Evolutionary conservation across 1,140 invertebrate species (phyloP).

Genomic region (Megalopta genalis): DNA sequence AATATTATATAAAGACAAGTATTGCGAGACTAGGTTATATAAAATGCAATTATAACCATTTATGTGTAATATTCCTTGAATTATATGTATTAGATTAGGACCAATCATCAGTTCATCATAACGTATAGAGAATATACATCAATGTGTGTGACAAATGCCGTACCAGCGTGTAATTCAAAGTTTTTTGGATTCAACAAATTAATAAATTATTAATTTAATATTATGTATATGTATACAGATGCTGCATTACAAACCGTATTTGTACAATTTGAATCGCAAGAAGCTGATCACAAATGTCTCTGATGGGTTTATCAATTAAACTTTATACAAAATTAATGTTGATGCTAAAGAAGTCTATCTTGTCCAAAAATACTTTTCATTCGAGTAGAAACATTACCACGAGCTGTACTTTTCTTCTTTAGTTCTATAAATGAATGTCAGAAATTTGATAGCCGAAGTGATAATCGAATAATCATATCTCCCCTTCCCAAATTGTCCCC

Average conservation of each 20-base stretch:
- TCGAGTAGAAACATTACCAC: no score
- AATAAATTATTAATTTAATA: slow-evolving; percentile 13
- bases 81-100: slow-evolving; percentile 48
- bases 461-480: no score
- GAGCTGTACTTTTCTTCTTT: no score
- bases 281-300: not conserved
- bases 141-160: slow-evolving; percentile 23
- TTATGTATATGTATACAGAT: not conserved
- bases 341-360: no score
- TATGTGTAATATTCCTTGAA: slow-evolving; percentile 17
- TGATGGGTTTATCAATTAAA: not conserved
- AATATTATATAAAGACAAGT: slow-evolving; percentile 43
- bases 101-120: slow-evolving; percentile 47
- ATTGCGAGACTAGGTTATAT: slow-evolving; percentile 39
- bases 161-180: slow-evolving; percentile 13
- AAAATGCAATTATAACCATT: slow-evolving; percentile 55
- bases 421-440: no score
- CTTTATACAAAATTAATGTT: not conserved
- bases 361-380: no score
- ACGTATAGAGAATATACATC: slow-evolving; percentile 35
- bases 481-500: no score
- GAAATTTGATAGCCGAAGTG: no score
- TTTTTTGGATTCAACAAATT: slow-evolving; percentile 10
- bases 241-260: not conserved
- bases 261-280: not conserved